phyloP scores from a whole-genome alignment of 1,140 invertebrate species.

The Campoletis sonorensis region DNA sequence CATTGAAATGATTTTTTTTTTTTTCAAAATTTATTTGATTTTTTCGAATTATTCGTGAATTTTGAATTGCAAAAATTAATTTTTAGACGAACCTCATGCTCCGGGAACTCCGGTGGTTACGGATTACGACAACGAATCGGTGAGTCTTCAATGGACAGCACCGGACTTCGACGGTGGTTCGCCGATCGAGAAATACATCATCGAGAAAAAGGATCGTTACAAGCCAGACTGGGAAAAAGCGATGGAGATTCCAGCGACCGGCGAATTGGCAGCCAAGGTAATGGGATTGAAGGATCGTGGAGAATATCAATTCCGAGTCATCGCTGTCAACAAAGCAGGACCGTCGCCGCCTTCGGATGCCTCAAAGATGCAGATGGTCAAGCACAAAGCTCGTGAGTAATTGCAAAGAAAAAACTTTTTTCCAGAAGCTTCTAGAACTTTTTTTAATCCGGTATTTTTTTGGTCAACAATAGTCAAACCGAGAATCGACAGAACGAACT shows the following conservation, averaged over 20 bases:
- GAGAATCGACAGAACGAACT: conserved; percentile 95
- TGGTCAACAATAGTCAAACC: conserved; percentile 87
- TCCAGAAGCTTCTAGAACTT: not conserved
- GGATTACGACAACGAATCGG: conserved; percentile 95
- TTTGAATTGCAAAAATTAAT: conserved; percentile 11
- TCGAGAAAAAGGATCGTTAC: conserved; percentile 95
- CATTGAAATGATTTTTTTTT: not conserved
- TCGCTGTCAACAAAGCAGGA: conserved; percentile 98
- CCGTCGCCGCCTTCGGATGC: conserved; percentile 94
- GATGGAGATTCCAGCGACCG: conserved; percentile 89
- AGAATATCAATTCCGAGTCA: conserved; percentile 96
- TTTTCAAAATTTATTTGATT: not conserved
- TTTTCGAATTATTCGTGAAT: no score
- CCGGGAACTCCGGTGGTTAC: conserved; percentile 93
- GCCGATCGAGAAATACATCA: conserved; percentile 96
- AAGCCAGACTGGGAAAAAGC: conserved; percentile 90
- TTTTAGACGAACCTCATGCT: conserved; percentile 87
- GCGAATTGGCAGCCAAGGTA: conserved; percentile 86
- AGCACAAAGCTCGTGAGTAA: conserved; percentile 91
- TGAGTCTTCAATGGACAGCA: conserved; percentile 95
- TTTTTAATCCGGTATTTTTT: conserved; percentile 24
- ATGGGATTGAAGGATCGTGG: conserved; percentile 92
- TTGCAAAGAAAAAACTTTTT: no score
- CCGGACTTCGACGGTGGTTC: conserved; percentile 96
- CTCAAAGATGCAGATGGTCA: conserved; percentile 93